phyloP scores from a whole-genome alignment of 1,140 invertebrate species.

The Drosophila repleta region DNA sequence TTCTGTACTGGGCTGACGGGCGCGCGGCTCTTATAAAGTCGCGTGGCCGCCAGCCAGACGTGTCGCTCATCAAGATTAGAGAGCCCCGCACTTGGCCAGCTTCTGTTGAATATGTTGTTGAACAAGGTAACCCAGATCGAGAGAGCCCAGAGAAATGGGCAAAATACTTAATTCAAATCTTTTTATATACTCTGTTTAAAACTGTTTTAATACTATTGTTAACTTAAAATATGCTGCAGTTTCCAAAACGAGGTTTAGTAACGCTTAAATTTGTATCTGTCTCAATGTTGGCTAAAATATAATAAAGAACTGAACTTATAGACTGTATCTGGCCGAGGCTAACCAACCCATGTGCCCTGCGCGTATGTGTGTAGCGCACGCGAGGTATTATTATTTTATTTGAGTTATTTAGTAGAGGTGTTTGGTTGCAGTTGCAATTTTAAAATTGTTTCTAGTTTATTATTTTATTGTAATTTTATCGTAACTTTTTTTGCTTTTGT shows the following conservation, averaged over 20 bases:
- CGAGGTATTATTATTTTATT: slow-evolving; percentile 28
- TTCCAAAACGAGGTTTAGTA: neutral
- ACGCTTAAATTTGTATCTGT: neutral
- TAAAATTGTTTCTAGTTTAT: slow-evolving; percentile 55
- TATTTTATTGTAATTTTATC: slow-evolving; percentile 81
- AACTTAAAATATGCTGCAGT: neutral
- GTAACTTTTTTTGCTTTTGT: slow-evolving; percentile 83
- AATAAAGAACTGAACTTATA: slow-evolving; percentile 3
- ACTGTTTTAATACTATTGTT: neutral
- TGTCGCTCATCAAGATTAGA: slow-evolving; percentile 67
- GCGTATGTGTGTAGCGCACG: slow-evolving; percentile 13
- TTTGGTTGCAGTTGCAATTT: slow-evolving; percentile 52
- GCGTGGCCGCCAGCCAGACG: slow-evolving; percentile 58
- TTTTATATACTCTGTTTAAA: neutral
- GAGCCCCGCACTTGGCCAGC: slow-evolving; percentile 12
- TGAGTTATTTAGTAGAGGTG: slow-evolving; percentile 62
- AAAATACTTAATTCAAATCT: neutral
- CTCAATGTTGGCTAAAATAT: neutral
- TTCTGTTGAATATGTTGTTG: slow-evolving; percentile 59
- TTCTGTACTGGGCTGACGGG: slow-evolving; percentile 35
- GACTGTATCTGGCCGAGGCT: neutral
- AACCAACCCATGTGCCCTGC: slow-evolving; percentile 21
- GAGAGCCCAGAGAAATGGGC: neutral
- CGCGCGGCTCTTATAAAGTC: slow-evolving; percentile 70
- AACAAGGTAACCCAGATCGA: slow-evolving; percentile 38